Evolutionary conservation across 2,797 vertebrate species (phyloP).

Genomic region (Danio tinwini): DNA sequence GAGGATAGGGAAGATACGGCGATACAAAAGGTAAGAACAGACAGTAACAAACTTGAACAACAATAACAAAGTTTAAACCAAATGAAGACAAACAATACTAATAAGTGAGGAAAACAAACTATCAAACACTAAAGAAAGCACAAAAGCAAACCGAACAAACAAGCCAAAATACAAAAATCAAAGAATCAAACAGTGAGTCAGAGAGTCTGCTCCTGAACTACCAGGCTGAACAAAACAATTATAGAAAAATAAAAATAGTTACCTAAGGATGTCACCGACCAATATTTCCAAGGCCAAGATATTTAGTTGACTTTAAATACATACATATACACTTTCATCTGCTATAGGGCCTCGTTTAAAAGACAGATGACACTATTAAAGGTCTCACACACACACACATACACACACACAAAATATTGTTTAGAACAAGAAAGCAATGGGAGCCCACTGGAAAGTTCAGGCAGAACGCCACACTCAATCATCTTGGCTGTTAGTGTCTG

Average conservation of each 20-base stretch:
- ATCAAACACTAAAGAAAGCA: too few species aligned
- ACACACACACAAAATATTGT: not conserved
- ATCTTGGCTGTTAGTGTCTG: slow-evolving; percentile 38
- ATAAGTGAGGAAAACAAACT: too few species aligned
- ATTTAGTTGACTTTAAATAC: not conserved
- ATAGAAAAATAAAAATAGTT: not conserved
- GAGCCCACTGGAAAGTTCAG: slow-evolving; percentile 31
- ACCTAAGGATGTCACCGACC: not conserved
- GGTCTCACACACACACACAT: not conserved
- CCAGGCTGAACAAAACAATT: too few species aligned
- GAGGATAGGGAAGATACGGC: too few species aligned
- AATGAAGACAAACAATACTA: too few species aligned
- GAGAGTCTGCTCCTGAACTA: too few species aligned
- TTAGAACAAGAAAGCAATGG: slow-evolving; percentile 17
- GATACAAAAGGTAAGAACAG: too few species aligned
- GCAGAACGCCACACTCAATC: slow-evolving; percentile 30
- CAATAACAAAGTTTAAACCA: too few species aligned
- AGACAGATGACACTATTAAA: slow-evolving; percentile 1
- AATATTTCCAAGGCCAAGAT: not conserved
- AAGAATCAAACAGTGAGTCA: too few species aligned
- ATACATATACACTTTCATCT: slow-evolving; percentile 6
- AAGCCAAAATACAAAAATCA: too few species aligned
- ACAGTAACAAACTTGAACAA: too few species aligned
- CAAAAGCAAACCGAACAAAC: too few species aligned
- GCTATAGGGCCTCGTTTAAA: slow-evolving; percentile 18